Evolutionary conservation across 2,113 vertebrate genomes (phyloP), one percentile per base, ranked within the genome.

Genomic region (Colaptes auratus): DNA sequence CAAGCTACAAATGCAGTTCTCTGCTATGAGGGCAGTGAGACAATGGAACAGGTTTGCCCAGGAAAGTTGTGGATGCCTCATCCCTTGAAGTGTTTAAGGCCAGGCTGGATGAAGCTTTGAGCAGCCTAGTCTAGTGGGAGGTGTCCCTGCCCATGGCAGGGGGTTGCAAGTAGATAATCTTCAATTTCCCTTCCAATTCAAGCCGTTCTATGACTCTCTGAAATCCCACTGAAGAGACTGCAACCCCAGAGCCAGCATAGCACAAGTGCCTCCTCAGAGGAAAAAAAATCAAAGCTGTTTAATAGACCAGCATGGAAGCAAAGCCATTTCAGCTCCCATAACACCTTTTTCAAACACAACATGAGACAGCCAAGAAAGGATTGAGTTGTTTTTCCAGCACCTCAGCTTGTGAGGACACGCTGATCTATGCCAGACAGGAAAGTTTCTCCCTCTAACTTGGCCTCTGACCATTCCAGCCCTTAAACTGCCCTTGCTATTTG

Each of bases 401-500:
- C n/a, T 69, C 23, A 69, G 11, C 33, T 48, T 89, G 9, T 65
- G 17, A 82, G 59, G 39, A 87, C 63, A 72, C 3, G 8, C 16
- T 53, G 17, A 50, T 50, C 27, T 33, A 52, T 23, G 18, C n/a
- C 67, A 88, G 59, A 42, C 8, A 25, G 24, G 10, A 61, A 84
- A 48, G 36, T 70, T 88, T 76, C 64, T 66, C 27, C 52, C 21
- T 76, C 30, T 70, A 66, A 46, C 42, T 82, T 76, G 79, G 64
- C n/a, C 15, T 66, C n/a, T 82, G 24, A 10, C 18, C 21, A 55
- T 12, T 70, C 24, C 72, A 80, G 55, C 80, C 85, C 64, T 96
- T 66, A 88, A 89, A 88, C 8, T 64, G 79, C 25, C 82, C 88
- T 96, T 96, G 90, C 9, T 82, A 30, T 42, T 96, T 91, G 86